Evolutionary conservation across 53 echinoderm and acorn worm genomes (phyloP).

Genomic region (Patiria pectinifera): DNA sequence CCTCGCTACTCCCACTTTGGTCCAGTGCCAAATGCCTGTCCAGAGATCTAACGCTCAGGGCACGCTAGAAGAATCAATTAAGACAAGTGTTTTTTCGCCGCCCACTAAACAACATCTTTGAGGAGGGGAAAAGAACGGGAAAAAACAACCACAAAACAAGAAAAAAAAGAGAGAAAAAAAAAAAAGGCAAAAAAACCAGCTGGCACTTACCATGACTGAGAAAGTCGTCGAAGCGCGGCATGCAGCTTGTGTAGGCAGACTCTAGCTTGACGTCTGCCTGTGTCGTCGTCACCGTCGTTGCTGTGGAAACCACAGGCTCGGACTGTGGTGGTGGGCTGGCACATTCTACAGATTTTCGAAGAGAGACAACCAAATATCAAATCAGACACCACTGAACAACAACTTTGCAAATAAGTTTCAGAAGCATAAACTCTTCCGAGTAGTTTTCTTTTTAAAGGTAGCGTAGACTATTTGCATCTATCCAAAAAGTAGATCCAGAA

Average conservation of each 20-base stretch:
- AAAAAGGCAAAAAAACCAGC: neutral
- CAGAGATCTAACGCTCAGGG: neutral
- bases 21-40: neutral
- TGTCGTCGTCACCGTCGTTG: constrained; percentile 72
- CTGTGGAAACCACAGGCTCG: constrained; percentile 50
- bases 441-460: no score
- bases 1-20: neutral
- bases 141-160: no score
- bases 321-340: constrained; percentile 64
- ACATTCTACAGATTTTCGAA: constrained; percentile 56
- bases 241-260: constrained; percentile 64
- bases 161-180: neutral
- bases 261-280: constrained; percentile 78
- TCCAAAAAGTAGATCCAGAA: no score
- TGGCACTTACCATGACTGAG: constrained; percentile 72
- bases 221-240: constrained; percentile 90
- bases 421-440: no score
- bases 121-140: neutral
- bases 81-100: neutral
- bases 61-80: neutral
- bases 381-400: neutral
- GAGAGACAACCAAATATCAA: neutral
- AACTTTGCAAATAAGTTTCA: neutral
- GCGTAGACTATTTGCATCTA: no score
- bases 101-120: neutral